These are phyloP conservation scores for Trachelus tabidus DNA, from an alignment of 2,888 invertebrate species.

Conservation along the genomic window DNA sequence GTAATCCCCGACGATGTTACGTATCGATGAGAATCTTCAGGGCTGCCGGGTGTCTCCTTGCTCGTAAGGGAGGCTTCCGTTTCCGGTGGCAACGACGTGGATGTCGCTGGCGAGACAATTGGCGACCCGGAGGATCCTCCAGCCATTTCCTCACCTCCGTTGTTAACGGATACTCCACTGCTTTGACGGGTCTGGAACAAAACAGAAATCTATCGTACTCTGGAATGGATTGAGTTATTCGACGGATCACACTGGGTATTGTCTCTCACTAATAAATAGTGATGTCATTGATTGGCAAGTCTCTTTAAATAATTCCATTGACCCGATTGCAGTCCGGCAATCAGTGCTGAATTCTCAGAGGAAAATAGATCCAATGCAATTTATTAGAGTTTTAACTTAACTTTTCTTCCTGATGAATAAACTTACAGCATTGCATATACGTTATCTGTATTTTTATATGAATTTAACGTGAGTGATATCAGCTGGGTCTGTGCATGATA, in stretches of 20 bases:
- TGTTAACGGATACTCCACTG: conserved; percentile 51
- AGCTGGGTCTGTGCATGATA: background rate
- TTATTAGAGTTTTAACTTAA: background rate
- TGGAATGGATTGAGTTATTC: background rate
- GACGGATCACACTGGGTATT: background rate
- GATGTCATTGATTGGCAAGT: background rate
- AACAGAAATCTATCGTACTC: background rate
- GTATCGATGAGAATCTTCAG: background rate
- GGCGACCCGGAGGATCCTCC: conserved; percentile 42
- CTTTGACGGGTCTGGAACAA: conserved; percentile 59
- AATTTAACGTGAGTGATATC: too few species aligned
- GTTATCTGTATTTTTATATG: too few species aligned
- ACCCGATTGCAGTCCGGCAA: background rate
- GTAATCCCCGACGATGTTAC: conserved; percentile 23
- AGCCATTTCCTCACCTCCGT: conserved; percentile 40
- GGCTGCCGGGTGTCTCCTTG: background rate
- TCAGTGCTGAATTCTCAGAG: background rate
- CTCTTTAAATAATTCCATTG: background rate
- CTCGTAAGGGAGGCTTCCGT: background rate
- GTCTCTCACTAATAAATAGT: background rate
- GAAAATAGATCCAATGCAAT: background rate
- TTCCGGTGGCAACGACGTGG: background rate
- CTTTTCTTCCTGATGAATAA: background rate
- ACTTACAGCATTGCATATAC: too few species aligned
- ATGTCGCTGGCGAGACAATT: conserved; percentile 7